Base-by-base conservation (phyloP, 2,113 vertebrate species). In the Podilymbus podiceps region DNA sequence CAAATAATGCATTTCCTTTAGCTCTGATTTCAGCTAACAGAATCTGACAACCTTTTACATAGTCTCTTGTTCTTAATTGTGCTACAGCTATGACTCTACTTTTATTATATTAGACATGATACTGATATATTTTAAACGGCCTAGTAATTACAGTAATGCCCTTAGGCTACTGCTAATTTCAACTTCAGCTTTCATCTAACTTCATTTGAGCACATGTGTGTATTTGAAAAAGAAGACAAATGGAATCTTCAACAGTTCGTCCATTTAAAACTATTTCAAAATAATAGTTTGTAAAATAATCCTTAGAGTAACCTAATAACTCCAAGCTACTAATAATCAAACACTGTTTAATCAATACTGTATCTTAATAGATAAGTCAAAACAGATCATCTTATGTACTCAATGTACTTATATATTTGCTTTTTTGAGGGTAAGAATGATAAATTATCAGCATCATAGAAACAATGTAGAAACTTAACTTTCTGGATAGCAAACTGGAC, bases 51-150 rank as follows among this genome's bases (percentile, higher is more conserved):
- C 75, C 40, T 93, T 95, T 93, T 86, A 44, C 90, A 92, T 53
- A 84, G 68, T 63, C 66, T 87, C 73, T 89, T 85, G 55, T 91
- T 93, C 82, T 95, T 95, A 95, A 93, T 71, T 95, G 47, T 75
- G 56, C 76, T 90, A 59, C 50, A 85, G 35, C 28, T 86, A 52
- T 80, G 68, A 91, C 71, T 97, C 78, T 73, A 33, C 63, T 95
- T 91, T 95, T 93, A 97, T 95, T 95, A 72, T 81, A 93, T 90
- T 88, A 95, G 92, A 95, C 90, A 87, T 87, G 93, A 97, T 95
- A 95, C 67, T 89, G 67, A 93, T 97, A 89, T 53, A 85, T 97
- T 96, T 97, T 96, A 97, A 97, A 93, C 0, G 33, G 59, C 38
- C 62, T 88, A 77, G 86, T 97, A 97, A 97, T 97, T 97, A 83